Evolutionary conservation across 2,797 vertebrate genomes (phyloP), one percentile per base, ranked within the genome.

Genomic region (Mormyrus proboscirostris): DNA sequence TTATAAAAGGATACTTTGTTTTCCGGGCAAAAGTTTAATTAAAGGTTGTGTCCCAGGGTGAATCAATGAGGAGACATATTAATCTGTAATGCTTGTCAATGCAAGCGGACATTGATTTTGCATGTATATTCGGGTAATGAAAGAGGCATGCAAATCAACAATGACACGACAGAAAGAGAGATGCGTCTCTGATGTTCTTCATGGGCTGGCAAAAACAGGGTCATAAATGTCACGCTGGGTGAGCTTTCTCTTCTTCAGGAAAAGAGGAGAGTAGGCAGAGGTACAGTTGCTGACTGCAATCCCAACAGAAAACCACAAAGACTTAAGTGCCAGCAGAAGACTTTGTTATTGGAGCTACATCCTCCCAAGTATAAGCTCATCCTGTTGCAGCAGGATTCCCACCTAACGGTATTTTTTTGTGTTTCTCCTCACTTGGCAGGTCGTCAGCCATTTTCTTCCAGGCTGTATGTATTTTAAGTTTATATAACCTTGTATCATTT

Each of bases 81-180:
- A 89, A 2, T 38, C 12, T n/a, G 38, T 44, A 88, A 41, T 38
- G 73, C 73, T 82, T 79, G n/a, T 82, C 73, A 33, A 33, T 2
- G 41, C 33, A 33, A 65, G 41, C 25, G 7, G 47, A 76, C 49
- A 76, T 89, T 49, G 84, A 89, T 89, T 76, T 89, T 7, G 38
- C 49, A 12, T 25, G 84, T 76, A 51, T 62, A 76, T 87, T 87
- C 55, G 33, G 62, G 69, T 89, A 89, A 87, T 89, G 85, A 89
- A 76, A 57, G 38, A 89, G 62, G 14, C 84, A 73, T 57, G 19
- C 55, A 87, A 89, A 89, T 89, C 84, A 55, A 9, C 59, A 89
- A 22, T 55, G n/a, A 7, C 49, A 25, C 44, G 16, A 22, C 50
- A 33, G 57, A 73, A 33, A 89, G 59, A 65, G 38, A 65, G 41